Evolutionary conservation across 2,888 invertebrate species (phyloP).

Genomic region (Gonocerus acuteangulatus): DNA sequence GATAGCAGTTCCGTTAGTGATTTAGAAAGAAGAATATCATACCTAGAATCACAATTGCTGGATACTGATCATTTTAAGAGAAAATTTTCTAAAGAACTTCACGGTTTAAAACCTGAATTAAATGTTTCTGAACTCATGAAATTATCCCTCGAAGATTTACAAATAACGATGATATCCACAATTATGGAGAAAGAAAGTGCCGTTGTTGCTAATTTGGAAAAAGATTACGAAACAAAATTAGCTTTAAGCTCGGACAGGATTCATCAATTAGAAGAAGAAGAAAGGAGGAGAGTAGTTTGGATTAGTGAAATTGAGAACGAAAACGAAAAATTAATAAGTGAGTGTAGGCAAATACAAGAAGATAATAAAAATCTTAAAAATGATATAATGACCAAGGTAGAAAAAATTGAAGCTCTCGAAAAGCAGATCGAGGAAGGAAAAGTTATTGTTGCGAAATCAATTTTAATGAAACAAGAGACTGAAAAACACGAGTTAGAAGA

Average conservation of each 20-base stretch:
- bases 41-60: conserved; percentile 2
- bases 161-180: conserved; percentile 14
- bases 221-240: conserved; percentile 26
- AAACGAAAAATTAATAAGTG: conserved; percentile 15
- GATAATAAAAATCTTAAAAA: conserved; percentile 8
- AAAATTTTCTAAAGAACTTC: conserved; percentile 24
- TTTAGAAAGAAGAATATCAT: conserved; percentile 5
- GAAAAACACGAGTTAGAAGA: background rate
- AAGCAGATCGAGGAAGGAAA: background rate
- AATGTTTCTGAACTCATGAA: conserved; percentile 17
- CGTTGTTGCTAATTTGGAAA: conserved; percentile 21
- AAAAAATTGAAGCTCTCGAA: conserved; percentile 5
- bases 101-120: conserved; percentile 25
- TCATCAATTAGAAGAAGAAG: conserved; percentile 25
- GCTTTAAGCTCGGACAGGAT: conserved; percentile 8
- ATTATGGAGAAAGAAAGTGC: conserved; percentile 26
- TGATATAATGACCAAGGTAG: background rate
- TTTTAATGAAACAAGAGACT: background rate
- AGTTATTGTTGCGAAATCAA: background rate
- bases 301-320: conserved; percentile 18
- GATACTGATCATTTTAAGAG: conserved; percentile 20
- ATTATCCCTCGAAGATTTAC: conserved; percentile 26
- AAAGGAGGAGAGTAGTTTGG: conserved; percentile 17
- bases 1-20: background rate
- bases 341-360: conserved; percentile 17